A percentile compares a stretch with the other conserved stretches of the same genome.
These are phyloP conservation scores for Schrankia costaestrigalis DNA, from an alignment of 2,888 invertebrate species.

Conservation along the genomic window DNA sequence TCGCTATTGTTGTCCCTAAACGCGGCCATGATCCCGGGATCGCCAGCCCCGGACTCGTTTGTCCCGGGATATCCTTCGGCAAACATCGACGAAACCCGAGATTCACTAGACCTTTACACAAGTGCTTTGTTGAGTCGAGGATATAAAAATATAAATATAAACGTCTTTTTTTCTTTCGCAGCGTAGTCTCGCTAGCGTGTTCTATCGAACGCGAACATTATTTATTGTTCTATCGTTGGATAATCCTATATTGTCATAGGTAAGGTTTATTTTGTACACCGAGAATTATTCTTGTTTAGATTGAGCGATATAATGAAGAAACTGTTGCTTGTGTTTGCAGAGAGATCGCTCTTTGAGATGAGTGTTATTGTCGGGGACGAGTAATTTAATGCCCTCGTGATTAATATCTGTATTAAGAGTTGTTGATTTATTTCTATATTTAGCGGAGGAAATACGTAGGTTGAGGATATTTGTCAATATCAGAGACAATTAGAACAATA, in stretches of 20 bases:
- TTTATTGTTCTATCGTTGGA: slow-evolving; percentile 47
- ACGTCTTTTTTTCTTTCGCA: slow-evolving; percentile 43
- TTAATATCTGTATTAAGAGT: too few species aligned
- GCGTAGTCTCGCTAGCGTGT: slow-evolving; percentile 25
- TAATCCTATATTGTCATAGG: slow-evolving; percentile 32
- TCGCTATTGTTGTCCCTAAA: slow-evolving; percentile 70
- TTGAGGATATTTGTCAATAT: too few species aligned
- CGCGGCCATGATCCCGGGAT: slow-evolving; percentile 67
- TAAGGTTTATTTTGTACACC: slow-evolving; percentile 23
- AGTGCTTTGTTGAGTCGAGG: slow-evolving; percentile 63
- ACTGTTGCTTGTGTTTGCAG: slow-evolving; percentile 13
- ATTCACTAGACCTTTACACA: slow-evolving; percentile 74
- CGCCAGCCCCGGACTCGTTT: slow-evolving; percentile 65
- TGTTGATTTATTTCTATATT: too few species aligned
- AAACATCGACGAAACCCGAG: slow-evolving; percentile 74
- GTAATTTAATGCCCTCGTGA: too few species aligned
- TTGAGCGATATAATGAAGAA: slow-evolving; percentile 22
- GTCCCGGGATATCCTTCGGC: slow-evolving; percentile 75
- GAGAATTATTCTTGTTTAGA: slow-evolving; percentile 20
- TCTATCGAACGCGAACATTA: slow-evolving; percentile 34
- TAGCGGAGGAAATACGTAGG: too few species aligned
- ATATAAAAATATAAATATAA: slow-evolving; percentile 64
- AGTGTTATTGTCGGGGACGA: too few species aligned
- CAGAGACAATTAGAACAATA: too few species aligned
- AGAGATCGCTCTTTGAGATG: too few species aligned